phyloP scores from a whole-genome alignment of 2,113 vertebrate genomes.

The Otis tarda region DNA sequence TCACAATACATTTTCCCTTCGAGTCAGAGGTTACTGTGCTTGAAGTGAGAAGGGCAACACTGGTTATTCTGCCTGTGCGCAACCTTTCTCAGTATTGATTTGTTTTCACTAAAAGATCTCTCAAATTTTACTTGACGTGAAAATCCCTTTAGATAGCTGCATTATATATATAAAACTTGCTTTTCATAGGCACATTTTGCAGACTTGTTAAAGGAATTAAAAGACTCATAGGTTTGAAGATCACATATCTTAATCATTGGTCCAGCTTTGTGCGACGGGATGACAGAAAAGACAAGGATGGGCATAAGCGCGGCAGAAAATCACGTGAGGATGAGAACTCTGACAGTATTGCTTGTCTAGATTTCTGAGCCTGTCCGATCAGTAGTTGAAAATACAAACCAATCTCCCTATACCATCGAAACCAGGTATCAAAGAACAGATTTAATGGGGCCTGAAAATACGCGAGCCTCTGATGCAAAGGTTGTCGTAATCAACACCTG shows the following conservation, averaged over 20 bases:
- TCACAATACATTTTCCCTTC: background rate
- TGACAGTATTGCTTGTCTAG: background rate
- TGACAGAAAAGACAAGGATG: background rate
- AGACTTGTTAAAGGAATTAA: background rate
- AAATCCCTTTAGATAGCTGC: background rate
- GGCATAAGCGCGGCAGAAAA: background rate
- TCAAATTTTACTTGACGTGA: background rate
- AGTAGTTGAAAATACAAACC: background rate
- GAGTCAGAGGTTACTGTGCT: background rate
- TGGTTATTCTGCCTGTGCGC: background rate
- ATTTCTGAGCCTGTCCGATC: background rate
- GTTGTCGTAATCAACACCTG: background rate
- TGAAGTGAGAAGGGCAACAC: background rate
- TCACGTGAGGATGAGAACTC: background rate
- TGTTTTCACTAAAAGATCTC: background rate
- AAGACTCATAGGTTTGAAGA: background rate
- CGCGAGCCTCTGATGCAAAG: background rate
- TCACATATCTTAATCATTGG: background rate
- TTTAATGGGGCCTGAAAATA: background rate
- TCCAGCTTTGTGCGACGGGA: fast-evolving
- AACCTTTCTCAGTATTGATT: background rate
- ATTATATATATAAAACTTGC: background rate
- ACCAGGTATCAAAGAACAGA: background rate
- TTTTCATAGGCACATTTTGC: background rate
- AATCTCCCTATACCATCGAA: fast-evolving